Percentiles rank a stretch among this genome's conserved stretches.
Evolutionary conservation across 2,797 vertebrate genomes (phyloP).

Genomic region (Chelonia mydas): DNA sequence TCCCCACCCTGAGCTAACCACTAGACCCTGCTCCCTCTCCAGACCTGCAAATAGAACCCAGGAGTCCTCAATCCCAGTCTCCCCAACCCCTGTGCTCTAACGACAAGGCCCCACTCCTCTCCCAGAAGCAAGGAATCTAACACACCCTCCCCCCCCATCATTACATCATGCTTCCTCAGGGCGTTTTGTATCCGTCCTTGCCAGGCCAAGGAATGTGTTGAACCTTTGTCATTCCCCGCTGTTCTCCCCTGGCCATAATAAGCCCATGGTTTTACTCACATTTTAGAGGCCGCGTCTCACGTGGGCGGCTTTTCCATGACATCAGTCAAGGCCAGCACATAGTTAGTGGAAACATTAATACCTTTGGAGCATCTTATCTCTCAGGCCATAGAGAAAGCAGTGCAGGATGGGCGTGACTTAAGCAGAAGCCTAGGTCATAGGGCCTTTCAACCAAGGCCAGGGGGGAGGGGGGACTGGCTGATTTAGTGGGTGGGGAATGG

Average conservation of each 20-base stretch:
- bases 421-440: too few relatives aligned
- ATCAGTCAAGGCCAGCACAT: not conserved
- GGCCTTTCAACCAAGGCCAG: not conserved
- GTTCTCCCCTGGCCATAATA: not conserved
- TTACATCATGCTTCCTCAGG: not conserved
- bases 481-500: not conserved
- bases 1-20: not conserved
- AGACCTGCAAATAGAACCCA: not conserved
- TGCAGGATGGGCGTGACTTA: not conserved
- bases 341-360: not conserved
- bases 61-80: not conserved
- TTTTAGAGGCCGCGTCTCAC: not conserved
- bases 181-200: not conserved
- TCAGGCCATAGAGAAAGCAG: not conserved
- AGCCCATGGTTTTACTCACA: not conserved
- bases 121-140: not conserved
- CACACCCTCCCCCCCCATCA: not conserved
- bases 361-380: not conserved
- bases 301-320: not conserved
- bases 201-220: not conserved
- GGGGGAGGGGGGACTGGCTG: not conserved
- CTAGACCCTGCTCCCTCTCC: not conserved
- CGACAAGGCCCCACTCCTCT: not conserved
- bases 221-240: not conserved
- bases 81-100: not conserved